Conservation (phyloP, 2,888 invertebrate genomes). For the Lasioglossum leucozonium region DNA sequence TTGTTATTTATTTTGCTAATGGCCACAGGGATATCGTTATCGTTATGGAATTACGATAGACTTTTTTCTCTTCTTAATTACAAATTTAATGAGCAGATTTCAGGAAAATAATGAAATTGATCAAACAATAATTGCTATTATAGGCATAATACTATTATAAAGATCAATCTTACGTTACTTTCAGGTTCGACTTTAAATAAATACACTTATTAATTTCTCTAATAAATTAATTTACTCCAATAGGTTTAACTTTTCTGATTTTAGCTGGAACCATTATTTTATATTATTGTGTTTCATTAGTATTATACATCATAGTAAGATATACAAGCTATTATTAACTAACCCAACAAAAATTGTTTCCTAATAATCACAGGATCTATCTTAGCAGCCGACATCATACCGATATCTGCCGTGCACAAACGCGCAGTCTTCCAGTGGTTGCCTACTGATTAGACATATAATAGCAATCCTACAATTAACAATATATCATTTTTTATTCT, state of each 20-base stretch:
- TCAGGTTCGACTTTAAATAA: conserved; percentile 83
- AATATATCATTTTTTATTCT: conserved; percentile 72
- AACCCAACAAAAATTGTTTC: conserved; percentile 81
- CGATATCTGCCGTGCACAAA: conserved; percentile 81
- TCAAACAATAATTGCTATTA: conserved; percentile 71
- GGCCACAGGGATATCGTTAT: conserved; percentile 71
- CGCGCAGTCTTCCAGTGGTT: conserved; percentile 82
- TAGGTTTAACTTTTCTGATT: conserved; percentile 82
- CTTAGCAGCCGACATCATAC: conserved; percentile 84
- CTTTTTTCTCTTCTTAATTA: conserved; percentile 59
- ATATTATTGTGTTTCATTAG: conserved; percentile 79
- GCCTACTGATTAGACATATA: conserved; percentile 76
- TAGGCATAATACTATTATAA: conserved; percentile 73
- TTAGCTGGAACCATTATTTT: conserved; percentile 79
- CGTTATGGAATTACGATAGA: conserved; percentile 45
- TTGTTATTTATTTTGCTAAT: conserved; percentile 52
- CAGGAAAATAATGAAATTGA: conserved; percentile 77
- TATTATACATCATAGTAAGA: conserved; percentile 75
- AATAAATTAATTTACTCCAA: conserved; percentile 82
- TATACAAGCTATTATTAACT: conserved; percentile 74
- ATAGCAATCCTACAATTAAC: conserved; percentile 74
- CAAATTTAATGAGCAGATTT: conserved; percentile 74
- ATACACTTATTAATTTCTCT: conserved; percentile 74
- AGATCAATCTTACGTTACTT: conserved; percentile 83
- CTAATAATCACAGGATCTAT: conserved; percentile 84